Evolutionary conservation across 1,140 invertebrate genomes (phyloP).

Genomic region (Pararge aegeria): DNA sequence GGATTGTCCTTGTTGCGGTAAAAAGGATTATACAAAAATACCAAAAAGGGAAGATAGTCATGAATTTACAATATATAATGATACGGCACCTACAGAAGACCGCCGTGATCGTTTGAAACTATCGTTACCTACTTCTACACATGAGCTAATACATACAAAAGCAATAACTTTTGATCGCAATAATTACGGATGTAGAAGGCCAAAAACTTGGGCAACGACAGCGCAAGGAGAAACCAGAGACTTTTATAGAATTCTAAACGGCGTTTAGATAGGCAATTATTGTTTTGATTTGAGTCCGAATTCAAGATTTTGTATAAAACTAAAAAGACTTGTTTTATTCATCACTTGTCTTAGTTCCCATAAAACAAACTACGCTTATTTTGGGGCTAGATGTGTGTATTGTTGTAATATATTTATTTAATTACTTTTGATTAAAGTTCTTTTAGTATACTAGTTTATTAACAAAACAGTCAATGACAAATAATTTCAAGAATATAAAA

Average conservation of each 20-base stretch:
- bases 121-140: not conserved
- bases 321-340: too few relatives aligned
- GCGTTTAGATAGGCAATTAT: slow-evolving; percentile 8
- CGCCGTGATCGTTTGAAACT: not conserved
- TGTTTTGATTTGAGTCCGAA: not conserved
- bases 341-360: too few relatives aligned
- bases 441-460: too few relatives aligned
- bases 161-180: not conserved
- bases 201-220: slow-evolving; percentile 37
- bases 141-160: not conserved
- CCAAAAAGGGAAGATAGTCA: not conserved
- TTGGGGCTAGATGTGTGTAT: too few relatives aligned
- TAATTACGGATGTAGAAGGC: slow-evolving; percentile 16
- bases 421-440: too few relatives aligned
- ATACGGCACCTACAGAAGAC: not conserved
- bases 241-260: slow-evolving; percentile 40
- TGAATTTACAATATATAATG: not conserved
- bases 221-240: slow-evolving; percentile 44
- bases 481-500: too few relatives aligned
- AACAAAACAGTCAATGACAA: too few relatives aligned
- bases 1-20: slow-evolving; percentile 4
- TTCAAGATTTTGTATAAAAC: too few relatives aligned
- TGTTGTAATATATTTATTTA: too few relatives aligned
- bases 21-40: not conserved
- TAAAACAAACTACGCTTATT: too few relatives aligned